Percentiles rank a stretch among this genome's conserved stretches.
phyloP scores from a whole-genome alignment of 1,140 invertebrate genomes.

The Lutraria rhynchaena region DNA sequence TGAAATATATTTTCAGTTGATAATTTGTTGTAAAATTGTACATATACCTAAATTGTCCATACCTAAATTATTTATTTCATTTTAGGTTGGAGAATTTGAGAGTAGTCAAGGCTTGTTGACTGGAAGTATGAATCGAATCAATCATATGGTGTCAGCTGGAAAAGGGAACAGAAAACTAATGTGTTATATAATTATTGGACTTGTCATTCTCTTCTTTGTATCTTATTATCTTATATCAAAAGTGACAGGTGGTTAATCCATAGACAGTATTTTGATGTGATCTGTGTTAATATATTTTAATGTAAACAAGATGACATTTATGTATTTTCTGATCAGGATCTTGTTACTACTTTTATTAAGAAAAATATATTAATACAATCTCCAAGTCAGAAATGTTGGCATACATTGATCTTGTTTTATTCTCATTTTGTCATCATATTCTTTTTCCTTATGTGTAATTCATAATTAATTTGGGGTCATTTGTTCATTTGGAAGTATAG shows the following conservation, averaged over 20 bases:
- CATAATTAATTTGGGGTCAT: too few species aligned
- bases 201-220: constrained; percentile 80
- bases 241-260: constrained; percentile 61
- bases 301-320: not conserved
- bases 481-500: too few species aligned
- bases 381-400: too few species aligned
- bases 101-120: constrained; percentile 80
- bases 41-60: too few species aligned
- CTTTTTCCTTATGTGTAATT: too few species aligned
- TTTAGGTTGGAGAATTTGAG: constrained; percentile 81
- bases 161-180: constrained; percentile 81
- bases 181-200: constrained; percentile 81
- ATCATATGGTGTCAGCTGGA: constrained; percentile 80
- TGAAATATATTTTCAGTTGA: too few species aligned
- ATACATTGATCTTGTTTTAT: too few species aligned
- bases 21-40: too few species aligned
- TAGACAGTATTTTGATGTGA: not conserved
- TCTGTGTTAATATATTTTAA: not conserved
- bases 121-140: constrained; percentile 80
- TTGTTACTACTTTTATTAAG: too few species aligned
- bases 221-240: constrained; percentile 80
- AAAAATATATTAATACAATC: too few species aligned
- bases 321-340: not conserved
- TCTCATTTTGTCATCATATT: too few species aligned
- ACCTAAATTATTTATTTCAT: too few species aligned